phyloP scores from a whole-genome alignment of 2,113 vertebrate genomes.

The Maylandia zebra region DNA sequence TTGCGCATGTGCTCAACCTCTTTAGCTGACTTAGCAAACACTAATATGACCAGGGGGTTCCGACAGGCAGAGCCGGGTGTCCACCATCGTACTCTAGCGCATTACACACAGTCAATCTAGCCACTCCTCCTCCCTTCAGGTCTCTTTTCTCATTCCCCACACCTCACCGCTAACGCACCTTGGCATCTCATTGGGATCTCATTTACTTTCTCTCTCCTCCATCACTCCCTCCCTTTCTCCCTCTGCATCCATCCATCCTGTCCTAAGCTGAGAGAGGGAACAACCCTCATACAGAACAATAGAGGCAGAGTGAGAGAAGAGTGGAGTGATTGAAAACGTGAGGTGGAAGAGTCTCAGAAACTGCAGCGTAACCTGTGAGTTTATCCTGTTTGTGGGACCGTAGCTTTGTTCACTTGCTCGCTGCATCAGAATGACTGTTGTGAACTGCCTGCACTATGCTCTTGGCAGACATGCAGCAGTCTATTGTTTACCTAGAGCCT shows the following conservation, averaged over 20 bases:
- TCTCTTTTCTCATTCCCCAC: constrained; percentile 51
- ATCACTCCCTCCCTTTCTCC: not conserved
- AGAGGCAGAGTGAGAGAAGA: not conserved
- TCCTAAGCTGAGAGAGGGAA: not conserved
- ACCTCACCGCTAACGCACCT: constrained; percentile 68
- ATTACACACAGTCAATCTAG: constrained; percentile 21
- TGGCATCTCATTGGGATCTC: constrained; percentile 75
- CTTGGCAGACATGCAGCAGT: not conserved
- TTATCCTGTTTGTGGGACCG: not conserved
- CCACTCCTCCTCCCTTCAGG: constrained; percentile 32
- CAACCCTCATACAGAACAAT: constrained; percentile 11
- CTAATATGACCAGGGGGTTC: not conserved
- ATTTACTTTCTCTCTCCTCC: constrained; percentile 51
- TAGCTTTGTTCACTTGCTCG: not conserved
- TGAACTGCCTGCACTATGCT: not conserved
- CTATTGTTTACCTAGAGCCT: constrained; percentile 9
- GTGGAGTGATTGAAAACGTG: not conserved
- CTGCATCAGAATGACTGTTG: not conserved
- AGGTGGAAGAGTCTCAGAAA: not conserved
- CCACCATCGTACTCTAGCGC: not conserved
- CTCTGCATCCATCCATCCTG: constrained; percentile 29
- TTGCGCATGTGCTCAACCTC: not conserved
- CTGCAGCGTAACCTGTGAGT: not conserved
- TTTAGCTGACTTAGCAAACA: constrained; percentile 40
- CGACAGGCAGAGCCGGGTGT: not conserved